Percentiles rank a stretch among this genome's conserved stretches.
phyloP scores from a whole-genome alignment of 1,140 invertebrate genomes.

The Solen grandis region DNA sequence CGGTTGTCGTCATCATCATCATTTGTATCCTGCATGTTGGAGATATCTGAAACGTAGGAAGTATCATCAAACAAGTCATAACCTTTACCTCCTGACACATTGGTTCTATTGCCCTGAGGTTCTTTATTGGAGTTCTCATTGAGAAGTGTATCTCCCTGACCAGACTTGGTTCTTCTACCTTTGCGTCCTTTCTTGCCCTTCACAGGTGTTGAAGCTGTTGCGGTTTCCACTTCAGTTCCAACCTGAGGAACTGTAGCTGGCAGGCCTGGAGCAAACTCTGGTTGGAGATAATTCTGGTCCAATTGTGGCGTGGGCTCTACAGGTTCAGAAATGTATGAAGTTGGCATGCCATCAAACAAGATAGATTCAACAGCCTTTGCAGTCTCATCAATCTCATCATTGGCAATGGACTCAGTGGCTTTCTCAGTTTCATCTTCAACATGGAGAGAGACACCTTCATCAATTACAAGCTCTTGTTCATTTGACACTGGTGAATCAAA shows the following conservation, averaged over 20 bases:
- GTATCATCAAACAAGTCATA: conserved; percentile 38
- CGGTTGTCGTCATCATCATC: conserved; percentile 57
- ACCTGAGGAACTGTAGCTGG: conserved; percentile 35
- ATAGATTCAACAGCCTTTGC: conserved; percentile 65
- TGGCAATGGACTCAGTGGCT: conserved; percentile 61
- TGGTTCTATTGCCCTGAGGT: conserved; percentile 3
- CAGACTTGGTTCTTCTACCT: conserved; percentile 40
- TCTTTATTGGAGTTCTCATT: conserved; percentile 29
- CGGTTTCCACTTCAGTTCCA: conserved; percentile 40
- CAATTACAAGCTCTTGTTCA: conserved; percentile 53
- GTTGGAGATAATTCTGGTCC: conserved; percentile 49
- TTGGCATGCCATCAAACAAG: conserved; percentile 54
- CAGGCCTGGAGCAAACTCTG: conserved; percentile 42
- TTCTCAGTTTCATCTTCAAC: conserved; percentile 65
- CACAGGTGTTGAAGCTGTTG: conserved; percentile 5
- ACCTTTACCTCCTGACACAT: not conserved
- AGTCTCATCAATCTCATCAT: conserved; percentile 59
- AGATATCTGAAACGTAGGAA: conserved; percentile 21
- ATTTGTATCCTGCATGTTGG: conserved; percentile 39
- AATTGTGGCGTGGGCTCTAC: conserved; percentile 42
- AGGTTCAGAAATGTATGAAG: conserved; percentile 26
- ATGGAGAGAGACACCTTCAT: conserved; percentile 53
- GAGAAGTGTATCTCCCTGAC: conserved; percentile 32
- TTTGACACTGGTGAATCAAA: conserved; percentile 52
- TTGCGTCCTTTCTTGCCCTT: conserved; percentile 43